Evolutionary conservation across 2,888 invertebrate species (phyloP).

Genomic region (Himalopsyche anomala): DNA sequence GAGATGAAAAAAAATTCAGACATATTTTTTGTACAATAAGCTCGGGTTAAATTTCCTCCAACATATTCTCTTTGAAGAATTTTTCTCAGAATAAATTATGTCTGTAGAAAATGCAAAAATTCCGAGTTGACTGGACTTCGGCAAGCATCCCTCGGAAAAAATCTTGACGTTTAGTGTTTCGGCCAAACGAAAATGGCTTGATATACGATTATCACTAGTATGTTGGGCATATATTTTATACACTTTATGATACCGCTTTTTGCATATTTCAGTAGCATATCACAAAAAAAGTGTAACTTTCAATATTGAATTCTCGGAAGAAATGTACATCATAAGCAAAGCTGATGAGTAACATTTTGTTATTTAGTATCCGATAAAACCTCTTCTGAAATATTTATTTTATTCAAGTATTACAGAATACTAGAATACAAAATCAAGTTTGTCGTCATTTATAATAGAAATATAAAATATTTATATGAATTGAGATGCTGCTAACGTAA

Average conservation of each 20-base stretch:
- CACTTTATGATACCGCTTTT: conserved; percentile 8
- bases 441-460: too few relatives aligned
- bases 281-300: neutral
- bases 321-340: neutral
- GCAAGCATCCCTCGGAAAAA: conserved; percentile 27
- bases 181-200: conserved; percentile 32
- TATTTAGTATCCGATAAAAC: too few relatives aligned
- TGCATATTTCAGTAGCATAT: too few relatives aligned
- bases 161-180: conserved; percentile 33
- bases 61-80: conserved; percentile 31
- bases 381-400: too few relatives aligned
- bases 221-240: conserved; percentile 11
- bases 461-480: too few relatives aligned
- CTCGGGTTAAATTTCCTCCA: conserved; percentile 2
- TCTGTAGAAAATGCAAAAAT: conserved; percentile 18
- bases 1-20: conserved; percentile 8
- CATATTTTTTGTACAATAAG: conserved; percentile 14
- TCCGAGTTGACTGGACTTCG: conserved; percentile 6
- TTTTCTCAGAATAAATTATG: conserved; percentile 40
- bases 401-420: too few relatives aligned
- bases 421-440: too few relatives aligned
- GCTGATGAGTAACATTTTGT: too few relatives aligned
- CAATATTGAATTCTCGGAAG: neutral
- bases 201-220: conserved; percentile 18
- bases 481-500: too few relatives aligned